Evolutionary conservation across 2,113 vertebrate genomes (phyloP), one percentile per base, ranked within the genome.

Genomic region (Lonchura striata): DNA sequence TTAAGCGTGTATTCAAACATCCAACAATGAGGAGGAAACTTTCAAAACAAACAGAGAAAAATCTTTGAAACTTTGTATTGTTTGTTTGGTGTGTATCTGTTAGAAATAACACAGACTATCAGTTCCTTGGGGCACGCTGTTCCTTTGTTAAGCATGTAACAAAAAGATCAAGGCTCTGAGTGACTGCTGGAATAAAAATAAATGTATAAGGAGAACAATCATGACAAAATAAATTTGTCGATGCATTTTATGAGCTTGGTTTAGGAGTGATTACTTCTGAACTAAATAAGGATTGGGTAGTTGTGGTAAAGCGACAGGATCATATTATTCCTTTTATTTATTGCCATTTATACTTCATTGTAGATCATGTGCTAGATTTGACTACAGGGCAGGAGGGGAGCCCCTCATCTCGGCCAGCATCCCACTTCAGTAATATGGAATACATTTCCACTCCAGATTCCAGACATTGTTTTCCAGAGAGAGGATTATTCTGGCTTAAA

Each of bases 81-180:
- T 96, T 96, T 96, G 92, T 90, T 95, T 92, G 94, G 90, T 88
- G 94, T 76, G 69, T 92, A 64, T 91, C 92, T 97, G 92, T 94
- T 97, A 86, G 93, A 83, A 95, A 78, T 90, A 95, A 92, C 90
- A 82, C 13, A 69, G 94, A 15, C 92, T 96, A 88, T 94, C 95
- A 64, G 80, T n/a, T 97, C 94, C 93, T 95, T 93, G 90, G 92
- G 82, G 92, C 93, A 78, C 9, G 76, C 93, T 86, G 69, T 25
- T 88, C 90, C 76, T 96, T 96, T 94, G 92, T 96, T 56, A 35
- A 68, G 64, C n/a, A 0, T n/a, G 3, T 33, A 64, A 94, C 90
- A 92, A 88, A 95, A 95, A 93, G 92, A 96, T 93, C 88, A 95
- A 92, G 94, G 93, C 92, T 88, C 53, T 7, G 37, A 79, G 72